phyloP scores from a whole-genome alignment of 2,797 vertebrate species.

The Alauda arvensis region DNA sequence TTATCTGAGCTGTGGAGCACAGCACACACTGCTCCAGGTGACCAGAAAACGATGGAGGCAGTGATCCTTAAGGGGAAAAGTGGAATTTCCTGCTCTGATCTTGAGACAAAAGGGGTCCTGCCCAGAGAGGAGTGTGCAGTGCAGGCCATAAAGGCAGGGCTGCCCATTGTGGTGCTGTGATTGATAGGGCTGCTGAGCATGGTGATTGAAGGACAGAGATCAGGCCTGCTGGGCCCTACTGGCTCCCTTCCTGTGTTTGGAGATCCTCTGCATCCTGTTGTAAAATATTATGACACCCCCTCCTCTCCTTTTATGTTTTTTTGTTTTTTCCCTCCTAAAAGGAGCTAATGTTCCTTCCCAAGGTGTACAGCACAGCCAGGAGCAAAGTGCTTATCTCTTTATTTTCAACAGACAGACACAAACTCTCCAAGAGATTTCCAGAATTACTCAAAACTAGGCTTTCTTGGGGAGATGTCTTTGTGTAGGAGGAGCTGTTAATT shows the following conservation, averaged over 20 bases:
- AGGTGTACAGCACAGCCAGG: constrained; percentile 81
- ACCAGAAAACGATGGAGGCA: constrained; percentile 81
- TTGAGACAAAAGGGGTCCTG: constrained; percentile 72
- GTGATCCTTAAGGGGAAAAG: constrained; percentile 68
- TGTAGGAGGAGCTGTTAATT: constrained; percentile 4
- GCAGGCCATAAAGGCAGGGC: constrained; percentile 83
- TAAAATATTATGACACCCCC: constrained; percentile 92
- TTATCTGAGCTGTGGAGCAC: not conserved
- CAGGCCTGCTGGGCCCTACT: constrained; percentile 88
- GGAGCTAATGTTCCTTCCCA: constrained; percentile 87
- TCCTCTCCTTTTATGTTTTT: constrained; percentile 81
- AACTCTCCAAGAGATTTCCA: not conserved
- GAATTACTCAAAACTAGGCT: not conserved
- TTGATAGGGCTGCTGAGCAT: constrained; percentile 84
- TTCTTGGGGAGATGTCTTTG: not conserved
- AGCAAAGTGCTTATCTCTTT: constrained; percentile 80
- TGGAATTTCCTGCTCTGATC: constrained; percentile 45
- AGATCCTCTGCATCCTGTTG: constrained; percentile 93
- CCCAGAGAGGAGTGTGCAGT: constrained; percentile 74
- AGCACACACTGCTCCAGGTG: constrained; percentile 75
- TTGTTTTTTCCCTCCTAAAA: constrained; percentile 59
- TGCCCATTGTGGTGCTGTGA: constrained; percentile 88
- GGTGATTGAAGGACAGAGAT: constrained; percentile 84
- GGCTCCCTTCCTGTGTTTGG: constrained; percentile 87
- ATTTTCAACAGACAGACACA: constrained; percentile 21